These are phyloP conservation scores for Plotosus lineatus DNA, from an alignment of 2,113 vertebrate species.

Conservation along the genomic window DNA sequence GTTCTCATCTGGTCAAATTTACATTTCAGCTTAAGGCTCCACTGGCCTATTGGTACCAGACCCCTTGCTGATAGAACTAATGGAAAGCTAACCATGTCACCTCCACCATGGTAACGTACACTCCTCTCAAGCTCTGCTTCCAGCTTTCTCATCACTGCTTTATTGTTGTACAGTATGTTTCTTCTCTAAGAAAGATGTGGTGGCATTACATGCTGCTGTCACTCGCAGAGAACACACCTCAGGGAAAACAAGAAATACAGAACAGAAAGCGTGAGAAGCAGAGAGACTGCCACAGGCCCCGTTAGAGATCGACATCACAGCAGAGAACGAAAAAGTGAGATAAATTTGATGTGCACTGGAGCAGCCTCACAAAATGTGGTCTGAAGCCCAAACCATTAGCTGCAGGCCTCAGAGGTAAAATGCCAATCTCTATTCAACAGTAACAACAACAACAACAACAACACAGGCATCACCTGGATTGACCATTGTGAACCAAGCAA, in stretches of 20 bases:
- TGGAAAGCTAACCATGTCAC: background rate
- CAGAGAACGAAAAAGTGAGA: background rate
- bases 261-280: background rate
- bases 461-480: background rate
- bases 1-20: background rate
- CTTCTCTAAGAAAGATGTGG: background rate
- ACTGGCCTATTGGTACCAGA: background rate
- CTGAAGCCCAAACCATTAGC: background rate
- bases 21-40: background rate
- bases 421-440: background rate
- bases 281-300: slow-evolving; percentile 8
- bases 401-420: background rate
- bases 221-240: slow-evolving; percentile 7
- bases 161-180: background rate
- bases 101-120: background rate
- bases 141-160: background rate
- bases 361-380: slow-evolving; percentile 3
- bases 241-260: background rate
- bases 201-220: background rate
- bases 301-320: slow-evolving; percentile 17
- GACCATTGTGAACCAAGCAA: background rate
- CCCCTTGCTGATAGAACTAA: slow-evolving; percentile 28
- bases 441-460: too few relatives aligned
- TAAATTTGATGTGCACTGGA: background rate
- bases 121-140: slow-evolving; percentile 2